Conservation (phyloP, 2,797 vertebrate genomes). For the Anableps anableps region DNA sequence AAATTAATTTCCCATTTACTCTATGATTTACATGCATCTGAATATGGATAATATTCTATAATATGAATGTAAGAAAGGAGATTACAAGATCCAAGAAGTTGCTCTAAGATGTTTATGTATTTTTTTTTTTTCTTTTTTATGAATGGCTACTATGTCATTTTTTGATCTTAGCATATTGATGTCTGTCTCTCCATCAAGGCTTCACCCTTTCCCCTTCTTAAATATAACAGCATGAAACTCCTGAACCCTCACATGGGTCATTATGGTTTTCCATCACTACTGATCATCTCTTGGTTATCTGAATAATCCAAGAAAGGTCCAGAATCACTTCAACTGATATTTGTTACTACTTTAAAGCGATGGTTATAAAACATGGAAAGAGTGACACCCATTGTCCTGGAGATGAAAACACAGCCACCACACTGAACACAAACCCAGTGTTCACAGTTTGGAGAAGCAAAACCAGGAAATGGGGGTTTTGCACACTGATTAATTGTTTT, state of each 20-base stretch:
- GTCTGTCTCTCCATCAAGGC: not conserved
- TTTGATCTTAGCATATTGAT: not conserved
- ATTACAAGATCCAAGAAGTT: not conserved
- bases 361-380: conserved; percentile 56
- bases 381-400: conserved; percentile 67
- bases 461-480: not conserved
- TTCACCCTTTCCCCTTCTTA: not conserved
- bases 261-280: not conserved
- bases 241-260: not conserved
- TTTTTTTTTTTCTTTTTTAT: not conserved
- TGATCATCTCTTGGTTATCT: not conserved
- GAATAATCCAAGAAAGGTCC: conserved; percentile 5
- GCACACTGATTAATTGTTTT: not conserved
- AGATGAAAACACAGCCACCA: conserved; percentile 55
- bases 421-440: not conserved
- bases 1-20: not conserved
- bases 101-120: not conserved
- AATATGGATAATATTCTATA: not conserved
- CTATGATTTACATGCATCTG: not conserved
- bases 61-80: not conserved
- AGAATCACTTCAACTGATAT: not conserved
- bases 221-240: not conserved
- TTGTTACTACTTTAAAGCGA: conserved; percentile 2
- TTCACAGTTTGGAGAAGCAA: not conserved
- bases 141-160: not conserved